These are phyloP conservation scores for Cynopterus brachyotis DNA, from an alignment of 2,113 vertebrate species.

Conservation along the genomic window DNA sequence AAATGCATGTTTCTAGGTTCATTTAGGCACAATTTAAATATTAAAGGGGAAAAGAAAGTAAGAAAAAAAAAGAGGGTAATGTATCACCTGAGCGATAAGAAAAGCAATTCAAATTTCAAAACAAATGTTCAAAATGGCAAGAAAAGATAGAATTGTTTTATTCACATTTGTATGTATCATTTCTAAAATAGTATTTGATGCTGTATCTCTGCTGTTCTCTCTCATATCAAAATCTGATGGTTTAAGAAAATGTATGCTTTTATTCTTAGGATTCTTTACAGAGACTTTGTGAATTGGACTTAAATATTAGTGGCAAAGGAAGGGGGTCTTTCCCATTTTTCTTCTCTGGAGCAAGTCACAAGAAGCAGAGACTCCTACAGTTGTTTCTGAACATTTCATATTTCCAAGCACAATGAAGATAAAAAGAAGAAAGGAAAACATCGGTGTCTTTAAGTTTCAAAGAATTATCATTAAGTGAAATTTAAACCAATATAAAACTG, in stretches of 20 bases:
- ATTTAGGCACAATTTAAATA: constrained; percentile 51
- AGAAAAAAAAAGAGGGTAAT: neutral
- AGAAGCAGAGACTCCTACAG: neutral
- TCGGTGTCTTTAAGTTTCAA: neutral
- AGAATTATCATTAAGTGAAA: neutral
- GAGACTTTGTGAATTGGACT: neutral
- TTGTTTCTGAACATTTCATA: neutral
- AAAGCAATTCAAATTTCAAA: neutral
- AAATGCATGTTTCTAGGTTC: constrained; percentile 15
- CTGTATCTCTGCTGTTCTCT: neutral
- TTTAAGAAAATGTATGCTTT: neutral
- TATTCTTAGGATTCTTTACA: constrained; percentile 21
- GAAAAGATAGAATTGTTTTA: constrained; percentile 9
- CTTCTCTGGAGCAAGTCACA: neutral
- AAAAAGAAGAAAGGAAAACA: constrained; percentile 20
- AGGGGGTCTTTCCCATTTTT: neutral
- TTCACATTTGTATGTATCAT: neutral
- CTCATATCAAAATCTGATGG: neutral
- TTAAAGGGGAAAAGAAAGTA: neutral
- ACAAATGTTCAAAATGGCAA: neutral
- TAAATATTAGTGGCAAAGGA: neutral
- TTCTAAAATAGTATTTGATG: constrained; percentile 5
- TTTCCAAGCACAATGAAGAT: neutral
- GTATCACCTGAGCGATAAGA: neutral
- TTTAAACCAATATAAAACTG: neutral